A percentile compares a stretch with the other conserved stretches of the same genome.
Evolutionary conservation across 2,888 invertebrate genomes (phyloP).

Genomic region (Tanytarsus gracilentus): DNA sequence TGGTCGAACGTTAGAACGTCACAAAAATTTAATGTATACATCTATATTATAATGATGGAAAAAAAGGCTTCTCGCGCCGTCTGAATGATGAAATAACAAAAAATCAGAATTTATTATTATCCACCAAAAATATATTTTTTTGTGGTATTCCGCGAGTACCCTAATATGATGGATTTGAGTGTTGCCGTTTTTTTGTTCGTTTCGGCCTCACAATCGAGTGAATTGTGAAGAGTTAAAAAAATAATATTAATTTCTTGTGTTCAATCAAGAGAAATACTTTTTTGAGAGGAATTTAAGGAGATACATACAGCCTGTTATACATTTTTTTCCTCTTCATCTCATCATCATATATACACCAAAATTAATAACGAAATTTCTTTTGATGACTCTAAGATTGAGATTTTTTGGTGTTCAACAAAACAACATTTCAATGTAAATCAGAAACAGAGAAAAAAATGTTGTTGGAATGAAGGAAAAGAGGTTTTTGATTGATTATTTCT

Average conservation of each 20-base stretch:
- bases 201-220: neutral
- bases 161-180: too few species aligned
- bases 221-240: constrained; percentile 4
- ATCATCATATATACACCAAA: constrained; percentile 15
- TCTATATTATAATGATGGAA: too few species aligned
- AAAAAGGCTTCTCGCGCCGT: too few species aligned
- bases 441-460: constrained; percentile 9
- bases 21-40: constrained; percentile 10
- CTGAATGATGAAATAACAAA: too few species aligned
- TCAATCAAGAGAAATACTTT: constrained; percentile 20
- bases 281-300: constrained; percentile 23
- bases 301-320: constrained; percentile 23
- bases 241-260: constrained; percentile 26
- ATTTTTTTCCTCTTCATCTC: constrained; percentile 10
- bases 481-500: constrained; percentile 28
- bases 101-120: too few species aligned
- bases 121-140: too few species aligned
- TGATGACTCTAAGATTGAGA: constrained; percentile 24
- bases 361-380: constrained; percentile 25
- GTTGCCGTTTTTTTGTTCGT: neutral
- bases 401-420: constrained; percentile 28
- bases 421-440: constrained; percentile 28
- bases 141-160: too few species aligned
- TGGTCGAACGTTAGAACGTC: constrained; percentile 17
- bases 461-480: constrained; percentile 23